Evolutionary conservation across 2,888 invertebrate species (phyloP).

Genomic region (Eupithecia vulgata): DNA sequence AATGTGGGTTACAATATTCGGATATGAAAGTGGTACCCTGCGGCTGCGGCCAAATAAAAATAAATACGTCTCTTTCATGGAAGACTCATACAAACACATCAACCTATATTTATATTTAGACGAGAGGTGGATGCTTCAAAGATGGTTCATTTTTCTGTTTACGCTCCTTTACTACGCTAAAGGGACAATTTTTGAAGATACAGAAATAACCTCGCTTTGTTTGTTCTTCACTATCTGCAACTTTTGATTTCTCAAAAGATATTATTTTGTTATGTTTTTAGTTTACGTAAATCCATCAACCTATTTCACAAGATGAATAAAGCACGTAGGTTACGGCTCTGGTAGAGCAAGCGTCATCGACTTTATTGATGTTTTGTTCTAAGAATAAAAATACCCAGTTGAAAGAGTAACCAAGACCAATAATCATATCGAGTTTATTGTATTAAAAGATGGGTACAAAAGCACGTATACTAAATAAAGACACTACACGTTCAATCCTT

Average conservation of each 20-base stretch:
- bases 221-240: constrained; percentile 16
- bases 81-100: constrained; percentile 66
- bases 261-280: constrained; percentile 6
- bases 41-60: constrained; percentile 67
- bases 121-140: constrained; percentile 52
- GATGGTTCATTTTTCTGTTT: constrained; percentile 53
- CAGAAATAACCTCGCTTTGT: constrained; percentile 31
- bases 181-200: constrained; percentile 36
- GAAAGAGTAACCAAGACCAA: neutral
- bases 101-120: constrained; percentile 70
- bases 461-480: neutral
- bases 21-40: constrained; percentile 52
- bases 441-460: neutral
- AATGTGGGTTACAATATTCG: constrained; percentile 50
- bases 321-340: constrained; percentile 2
- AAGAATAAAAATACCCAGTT: neutral
- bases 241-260: constrained; percentile 11
- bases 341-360: constrained; percentile 6
- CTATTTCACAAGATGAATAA: constrained; percentile 14
- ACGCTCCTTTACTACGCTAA: constrained; percentile 37
- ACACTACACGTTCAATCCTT: constrained; percentile 29
- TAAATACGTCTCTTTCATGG: constrained; percentile 68
- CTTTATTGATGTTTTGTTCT: neutral
- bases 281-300: constrained; percentile 1
- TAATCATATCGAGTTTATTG: constrained; percentile 7